A percentile compares a stretch with the other conserved stretches of the same genome.
These are phyloP conservation scores for Oophaga pumilio DNA, from an alignment of 2,113 vertebrate genomes.

Conservation along the genomic window DNA sequence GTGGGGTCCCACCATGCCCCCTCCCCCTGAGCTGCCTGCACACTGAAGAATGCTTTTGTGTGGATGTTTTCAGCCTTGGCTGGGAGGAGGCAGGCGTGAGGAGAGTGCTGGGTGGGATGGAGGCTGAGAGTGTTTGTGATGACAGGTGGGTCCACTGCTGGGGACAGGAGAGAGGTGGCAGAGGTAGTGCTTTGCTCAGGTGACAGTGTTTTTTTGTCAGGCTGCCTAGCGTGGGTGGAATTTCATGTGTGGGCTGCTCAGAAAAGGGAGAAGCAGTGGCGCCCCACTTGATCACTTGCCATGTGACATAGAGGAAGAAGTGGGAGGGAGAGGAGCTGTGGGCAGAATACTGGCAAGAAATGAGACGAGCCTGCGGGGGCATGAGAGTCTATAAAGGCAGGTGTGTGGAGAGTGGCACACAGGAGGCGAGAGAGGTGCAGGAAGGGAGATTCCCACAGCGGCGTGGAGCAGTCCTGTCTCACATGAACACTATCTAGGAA, in stretches of 20 bases:
- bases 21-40: neutral
- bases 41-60: constrained; percentile 32
- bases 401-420: constrained; percentile 44
- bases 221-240: constrained; percentile 40
- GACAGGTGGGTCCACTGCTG: constrained; percentile 42
- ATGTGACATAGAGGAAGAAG: constrained; percentile 55
- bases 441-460: constrained; percentile 1
- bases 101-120: constrained; percentile 21
- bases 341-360: constrained; percentile 49
- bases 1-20: neutral
- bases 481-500: constrained; percentile 22
- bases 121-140: neutral
- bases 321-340: constrained; percentile 52
- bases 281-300: constrained; percentile 50
- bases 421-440: neutral
- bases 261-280: constrained; percentile 48
- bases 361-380: constrained; percentile 53
- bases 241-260: constrained; percentile 37
- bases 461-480: neutral
- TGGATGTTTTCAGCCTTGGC: neutral
- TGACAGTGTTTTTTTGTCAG: constrained; percentile 23
- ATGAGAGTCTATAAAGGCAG: constrained; percentile 55
- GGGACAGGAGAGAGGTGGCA: neutral
- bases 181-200: neutral
- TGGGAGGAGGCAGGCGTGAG: constrained; percentile 18